Base-by-base conservation (phyloP, 2,797 vertebrate species). In the Oceanodroma leucorhoa region DNA sequence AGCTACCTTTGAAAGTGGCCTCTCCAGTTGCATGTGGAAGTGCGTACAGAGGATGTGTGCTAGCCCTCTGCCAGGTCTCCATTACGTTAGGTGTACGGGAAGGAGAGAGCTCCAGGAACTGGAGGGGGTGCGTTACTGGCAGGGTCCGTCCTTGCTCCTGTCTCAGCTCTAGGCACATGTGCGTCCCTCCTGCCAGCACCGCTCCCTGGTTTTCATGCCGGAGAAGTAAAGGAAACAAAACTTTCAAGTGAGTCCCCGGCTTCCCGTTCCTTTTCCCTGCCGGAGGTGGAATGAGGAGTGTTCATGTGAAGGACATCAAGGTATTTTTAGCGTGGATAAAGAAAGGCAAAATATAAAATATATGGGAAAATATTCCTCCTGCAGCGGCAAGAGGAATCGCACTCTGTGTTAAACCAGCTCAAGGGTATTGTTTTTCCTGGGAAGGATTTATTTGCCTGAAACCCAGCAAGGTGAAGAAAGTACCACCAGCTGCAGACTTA, bases 31-130 rank as follows among this genome's bases (percentile, higher is more conserved):
- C 23, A 1, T 32, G 50, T 48, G 23, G 53, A 57, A 45, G 12
- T 26, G 24, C 8, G 21, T 51, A 10, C 43, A 54, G 62, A 54
- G 5, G 3, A 4, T 11, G 13, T 29, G 7, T 87, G 46, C 54
- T n/a, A 81, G 61, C 21, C 43, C 14, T 61, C 23, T 94, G 78
- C 64, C 40, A 27, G 27, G 12, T 53, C 34, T 60, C 32, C 11
- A 2, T 65, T n/a, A 3, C 3, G 0, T n/a, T 16, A 27, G 51
- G 23, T 32, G 51, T 46, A 6, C 0, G 0, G 9, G n/a, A 65
- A 62, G 29, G 60, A 45, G 50, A 50, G 30, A 51, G 29, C 30
- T 65, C 14, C n/a, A 23, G 60, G 83, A 58, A 3, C 24, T 57
- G 29, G 27, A 72, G 36, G 18, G 24, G 14, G 6, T 67, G 40